Evolutionary conservation across 1,140 invertebrate species (phyloP).

Genomic region (Hesperophylax magnus): DNA sequence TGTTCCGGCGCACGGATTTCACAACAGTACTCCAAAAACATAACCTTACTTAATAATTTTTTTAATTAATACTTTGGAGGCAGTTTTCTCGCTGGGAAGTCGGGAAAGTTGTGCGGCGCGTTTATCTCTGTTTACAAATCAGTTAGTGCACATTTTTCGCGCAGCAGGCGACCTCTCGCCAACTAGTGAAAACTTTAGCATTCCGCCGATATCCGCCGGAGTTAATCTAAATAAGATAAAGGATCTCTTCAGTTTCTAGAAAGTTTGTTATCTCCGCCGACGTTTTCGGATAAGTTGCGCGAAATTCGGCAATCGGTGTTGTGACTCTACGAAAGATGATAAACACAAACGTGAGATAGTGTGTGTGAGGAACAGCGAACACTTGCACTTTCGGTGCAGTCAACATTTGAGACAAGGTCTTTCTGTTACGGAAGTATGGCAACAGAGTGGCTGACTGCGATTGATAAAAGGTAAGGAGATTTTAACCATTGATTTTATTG

Average conservation of each 20-base stretch:
- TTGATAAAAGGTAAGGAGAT: slow-evolving; percentile 64
- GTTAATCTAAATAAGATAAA: slow-evolving; percentile 14
- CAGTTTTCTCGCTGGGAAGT: slow-evolving; percentile 5
- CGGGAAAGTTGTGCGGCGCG: slow-evolving; percentile 4
- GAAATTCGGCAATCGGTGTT: neutral
- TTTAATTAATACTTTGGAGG: neutral
- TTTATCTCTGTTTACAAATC: slow-evolving; percentile 32
- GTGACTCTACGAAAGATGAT: neutral
- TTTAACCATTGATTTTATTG: neutral
- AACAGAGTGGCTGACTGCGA: slow-evolving; percentile 68
- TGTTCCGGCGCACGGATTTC: slow-evolving; percentile 5
- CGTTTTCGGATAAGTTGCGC: neutral
- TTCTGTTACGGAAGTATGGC: slow-evolving; percentile 60
- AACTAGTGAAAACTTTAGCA: slow-evolving; percentile 20
- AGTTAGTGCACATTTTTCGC: slow-evolving; percentile 3
- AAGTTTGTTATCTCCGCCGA: neutral
- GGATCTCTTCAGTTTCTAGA: neutral
- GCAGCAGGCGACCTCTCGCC: neutral
- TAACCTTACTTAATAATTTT: neutral
- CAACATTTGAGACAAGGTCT: slow-evolving; percentile 4
- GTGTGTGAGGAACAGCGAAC: neutral
- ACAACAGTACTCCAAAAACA: neutral
- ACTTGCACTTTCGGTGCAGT: neutral
- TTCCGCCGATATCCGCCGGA: neutral
- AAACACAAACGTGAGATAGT: neutral